These are phyloP conservation scores for Hetaerina titia DNA, from an alignment of 2,888 invertebrate genomes.

Conservation along the genomic window DNA sequence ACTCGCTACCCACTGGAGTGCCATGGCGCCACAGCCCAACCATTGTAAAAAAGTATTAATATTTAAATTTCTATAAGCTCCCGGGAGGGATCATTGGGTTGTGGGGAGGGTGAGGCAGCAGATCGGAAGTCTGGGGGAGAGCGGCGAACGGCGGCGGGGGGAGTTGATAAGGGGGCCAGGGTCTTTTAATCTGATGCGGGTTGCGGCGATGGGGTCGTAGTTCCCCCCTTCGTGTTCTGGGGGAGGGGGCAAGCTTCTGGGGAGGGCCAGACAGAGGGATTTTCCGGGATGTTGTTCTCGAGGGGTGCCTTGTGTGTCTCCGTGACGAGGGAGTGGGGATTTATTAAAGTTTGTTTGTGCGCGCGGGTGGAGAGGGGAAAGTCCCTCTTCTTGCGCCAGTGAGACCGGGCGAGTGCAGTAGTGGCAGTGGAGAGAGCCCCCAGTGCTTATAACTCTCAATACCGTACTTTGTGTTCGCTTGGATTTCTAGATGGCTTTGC, in stretches of 20 bases:
- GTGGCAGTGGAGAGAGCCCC: neutral
- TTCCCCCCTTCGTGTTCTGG: neutral
- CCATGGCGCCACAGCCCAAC: neutral
- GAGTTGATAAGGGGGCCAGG: neutral
- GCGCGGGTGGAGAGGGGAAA: neutral
- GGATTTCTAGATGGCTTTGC: neutral
- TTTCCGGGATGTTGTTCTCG: neutral
- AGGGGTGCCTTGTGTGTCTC: neutral
- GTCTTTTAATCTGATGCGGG: neutral
- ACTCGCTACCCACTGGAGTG: neutral
- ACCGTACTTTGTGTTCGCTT: neutral
- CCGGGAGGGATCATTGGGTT: neutral
- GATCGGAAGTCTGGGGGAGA: neutral
- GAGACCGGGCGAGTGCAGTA: neutral
- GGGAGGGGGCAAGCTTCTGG: neutral
- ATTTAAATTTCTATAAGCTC: no score
- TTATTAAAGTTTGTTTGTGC: conserved; percentile 25
- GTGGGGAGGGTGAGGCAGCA: neutral
- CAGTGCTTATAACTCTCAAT: neutral
- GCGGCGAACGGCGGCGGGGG: neutral
- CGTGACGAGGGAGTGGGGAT: neutral
- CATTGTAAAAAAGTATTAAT: no score
- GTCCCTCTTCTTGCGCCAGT: neutral
- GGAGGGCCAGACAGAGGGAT: neutral
- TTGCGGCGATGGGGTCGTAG: neutral